A percentile compares a stretch with the other conserved stretches of the same genome.
Conservation (phyloP, 2,888 invertebrate species). For the Coremacera marginata region DNA sequence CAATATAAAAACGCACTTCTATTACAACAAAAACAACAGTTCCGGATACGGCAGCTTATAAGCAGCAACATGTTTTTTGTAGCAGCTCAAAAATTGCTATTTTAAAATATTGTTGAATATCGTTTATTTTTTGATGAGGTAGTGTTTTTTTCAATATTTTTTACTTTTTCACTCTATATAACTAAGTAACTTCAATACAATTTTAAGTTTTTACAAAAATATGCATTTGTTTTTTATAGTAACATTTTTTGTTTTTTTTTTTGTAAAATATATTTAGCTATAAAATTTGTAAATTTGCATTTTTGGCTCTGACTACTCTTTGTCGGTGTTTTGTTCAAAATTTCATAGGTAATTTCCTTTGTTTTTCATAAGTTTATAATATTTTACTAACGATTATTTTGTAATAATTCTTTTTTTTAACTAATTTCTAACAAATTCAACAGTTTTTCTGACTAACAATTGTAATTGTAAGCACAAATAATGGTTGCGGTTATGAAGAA, state of each 20-base stretch:
- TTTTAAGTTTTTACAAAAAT: background rate
- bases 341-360: background rate
- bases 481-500: too few species aligned
- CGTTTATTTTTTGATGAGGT: conserved; percentile 18
- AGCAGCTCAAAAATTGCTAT: conserved; percentile 7
- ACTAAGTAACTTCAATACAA: background rate
- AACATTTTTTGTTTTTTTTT: background rate
- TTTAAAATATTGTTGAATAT: conserved; percentile 9
- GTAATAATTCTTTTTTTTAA: too few species aligned
- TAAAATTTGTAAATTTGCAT: conserved; percentile 10
- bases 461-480: too few species aligned
- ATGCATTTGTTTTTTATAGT: conserved; percentile 20
- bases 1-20: background rate
- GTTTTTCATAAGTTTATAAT: background rate
- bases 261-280: conserved; percentile 21
- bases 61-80: background rate
- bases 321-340: conserved; percentile 2
- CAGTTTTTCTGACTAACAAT: too few species aligned
- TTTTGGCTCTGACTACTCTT: conserved; percentile 9
- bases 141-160: conserved; percentile 24
- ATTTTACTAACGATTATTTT: background rate
- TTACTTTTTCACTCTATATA: conserved; percentile 6
- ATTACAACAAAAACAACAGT: conserved; percentile 18
- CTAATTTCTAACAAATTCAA: too few species aligned
- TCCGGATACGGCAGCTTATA: conserved; percentile 10